A percentile compares a stretch with the other conserved stretches of the same genome.
phyloP scores from a whole-genome alignment of 2,888 invertebrate species.

The Biston stratarius region DNA sequence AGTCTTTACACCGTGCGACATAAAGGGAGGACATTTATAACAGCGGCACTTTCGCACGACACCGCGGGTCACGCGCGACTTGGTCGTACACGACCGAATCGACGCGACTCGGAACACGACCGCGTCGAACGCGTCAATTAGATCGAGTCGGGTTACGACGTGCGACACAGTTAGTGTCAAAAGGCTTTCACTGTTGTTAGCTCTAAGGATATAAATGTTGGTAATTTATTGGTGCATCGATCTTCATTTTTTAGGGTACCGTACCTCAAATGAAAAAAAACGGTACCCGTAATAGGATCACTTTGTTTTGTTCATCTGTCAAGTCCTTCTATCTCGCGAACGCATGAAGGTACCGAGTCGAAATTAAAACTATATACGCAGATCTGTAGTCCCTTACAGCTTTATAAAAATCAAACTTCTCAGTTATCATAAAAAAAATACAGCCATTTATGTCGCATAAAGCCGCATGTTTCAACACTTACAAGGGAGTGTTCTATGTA shows the following conservation, averaged over 20 bases:
- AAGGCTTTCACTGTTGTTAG: constrained; percentile 25
- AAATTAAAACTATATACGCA: too few relatives aligned
- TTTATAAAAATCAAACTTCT: too few relatives aligned
- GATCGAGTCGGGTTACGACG: constrained; percentile 45
- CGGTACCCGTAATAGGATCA: too few relatives aligned
- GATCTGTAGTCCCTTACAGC: too few relatives aligned
- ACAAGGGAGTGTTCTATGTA: too few relatives aligned
- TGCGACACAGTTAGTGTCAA: constrained; percentile 18
- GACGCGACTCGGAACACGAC: constrained; percentile 36
- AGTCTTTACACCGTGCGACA: constrained; percentile 47
- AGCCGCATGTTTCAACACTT: too few relatives aligned
- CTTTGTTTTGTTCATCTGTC: too few relatives aligned
- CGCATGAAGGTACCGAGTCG: too few relatives aligned
- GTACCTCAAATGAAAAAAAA: too few relatives aligned
- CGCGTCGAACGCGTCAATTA: constrained; percentile 50
- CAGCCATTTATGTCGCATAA: too few relatives aligned
- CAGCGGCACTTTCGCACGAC: constrained; percentile 49
- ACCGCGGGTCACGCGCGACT: constrained; percentile 49
- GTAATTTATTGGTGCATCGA: constrained; percentile 16
- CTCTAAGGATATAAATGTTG: constrained; percentile 16
- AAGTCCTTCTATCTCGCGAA: too few relatives aligned
- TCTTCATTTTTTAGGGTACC: not conserved
- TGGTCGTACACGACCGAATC: constrained; percentile 39
- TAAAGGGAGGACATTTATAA: constrained; percentile 47
- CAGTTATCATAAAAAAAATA: too few relatives aligned